phyloP scores from a whole-genome alignment of 1,140 invertebrate genomes.

The Melitaea cinxia region DNA sequence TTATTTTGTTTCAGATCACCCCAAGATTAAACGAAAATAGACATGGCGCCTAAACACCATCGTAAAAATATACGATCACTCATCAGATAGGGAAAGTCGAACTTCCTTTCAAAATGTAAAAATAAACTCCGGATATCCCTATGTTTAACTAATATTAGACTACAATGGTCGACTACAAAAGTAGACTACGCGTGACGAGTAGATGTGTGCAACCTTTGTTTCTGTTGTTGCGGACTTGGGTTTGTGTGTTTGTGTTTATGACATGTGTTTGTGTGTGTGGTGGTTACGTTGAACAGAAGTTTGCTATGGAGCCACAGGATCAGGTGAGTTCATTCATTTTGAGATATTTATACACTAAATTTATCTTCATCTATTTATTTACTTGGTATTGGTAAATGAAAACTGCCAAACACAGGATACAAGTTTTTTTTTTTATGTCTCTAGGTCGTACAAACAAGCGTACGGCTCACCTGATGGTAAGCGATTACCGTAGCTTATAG shows the following conservation, averaged over 20 bases:
- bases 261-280: slow-evolving; percentile 49
- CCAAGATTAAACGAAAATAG: slow-evolving; percentile 44
- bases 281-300: slow-evolving; percentile 79
- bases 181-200: slow-evolving; percentile 55
- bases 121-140: slow-evolving; percentile 49
- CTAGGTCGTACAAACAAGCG: too few relatives aligned
- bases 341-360: neutral
- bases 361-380: too few relatives aligned
- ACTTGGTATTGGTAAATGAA: too few relatives aligned
- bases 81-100: slow-evolving; percentile 50
- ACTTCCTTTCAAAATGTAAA: slow-evolving; percentile 60
- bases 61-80: slow-evolving; percentile 45
- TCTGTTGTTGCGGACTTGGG: slow-evolving; percentile 65
- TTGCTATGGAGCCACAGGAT: slow-evolving; percentile 93
- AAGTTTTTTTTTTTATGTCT: too few relatives aligned
- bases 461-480: too few relatives aligned
- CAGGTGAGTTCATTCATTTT: slow-evolving; percentile 56
- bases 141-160: slow-evolving; percentile 24
- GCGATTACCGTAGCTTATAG: too few relatives aligned
- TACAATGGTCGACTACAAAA: slow-evolving; percentile 60
- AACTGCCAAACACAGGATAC: too few relatives aligned
- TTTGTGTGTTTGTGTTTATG: slow-evolving; percentile 43
- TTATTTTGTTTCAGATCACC: slow-evolving; percentile 43
- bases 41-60: slow-evolving; percentile 53
- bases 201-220: slow-evolving; percentile 66